Percentiles rank a stretch among this genome's conserved stretches.
phyloP scores from a whole-genome alignment of 2,797 vertebrate genomes.

The Pogoniulus pusillus region DNA sequence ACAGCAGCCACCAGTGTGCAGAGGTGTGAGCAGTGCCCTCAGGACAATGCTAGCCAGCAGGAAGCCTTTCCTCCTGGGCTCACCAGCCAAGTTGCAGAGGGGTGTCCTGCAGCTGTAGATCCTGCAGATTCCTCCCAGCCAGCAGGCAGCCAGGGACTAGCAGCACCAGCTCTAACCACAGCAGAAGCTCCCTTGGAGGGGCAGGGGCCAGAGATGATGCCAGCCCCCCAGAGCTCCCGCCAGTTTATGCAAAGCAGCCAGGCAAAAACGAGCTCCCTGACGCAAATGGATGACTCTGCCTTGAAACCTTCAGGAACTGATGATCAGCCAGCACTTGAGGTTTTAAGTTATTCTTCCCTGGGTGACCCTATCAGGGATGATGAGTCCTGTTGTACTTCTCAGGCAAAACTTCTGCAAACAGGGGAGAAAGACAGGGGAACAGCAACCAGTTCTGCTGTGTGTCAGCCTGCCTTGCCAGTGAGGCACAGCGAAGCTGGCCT shows the following conservation, averaged over 20 bases:
- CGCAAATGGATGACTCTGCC: slow-evolving; percentile 5
- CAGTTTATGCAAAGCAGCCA: slow-evolving; percentile 25
- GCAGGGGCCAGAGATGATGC: neutral
- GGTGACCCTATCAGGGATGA: neutral
- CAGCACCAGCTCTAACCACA: neutral
- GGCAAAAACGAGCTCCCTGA: neutral
- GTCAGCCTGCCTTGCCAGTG: neutral
- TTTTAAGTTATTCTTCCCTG: neutral
- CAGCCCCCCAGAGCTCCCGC: slow-evolving; percentile 33
- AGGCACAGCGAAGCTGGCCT: neutral
- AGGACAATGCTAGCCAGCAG: slow-evolving; percentile 53
- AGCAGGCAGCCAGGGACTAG: neutral
- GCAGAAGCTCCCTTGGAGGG: neutral
- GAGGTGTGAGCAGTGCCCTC: neutral
- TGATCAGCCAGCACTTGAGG: neutral
- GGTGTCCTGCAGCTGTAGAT: neutral
- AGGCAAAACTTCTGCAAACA: slow-evolving; percentile 14
- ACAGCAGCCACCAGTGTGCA: neutral
- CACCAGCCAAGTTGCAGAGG: slow-evolving; percentile 52
- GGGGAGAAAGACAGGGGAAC: neutral
- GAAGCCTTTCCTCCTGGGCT: slow-evolving; percentile 57
- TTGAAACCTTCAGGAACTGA: slow-evolving; percentile 26
- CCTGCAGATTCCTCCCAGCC: neutral
- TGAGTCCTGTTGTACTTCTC: slow-evolving; percentile 17
- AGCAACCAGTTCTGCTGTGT: neutral